Base-by-base conservation (phyloP, 1,140 invertebrate genomes). In the Chymomyza costata region DNA sequence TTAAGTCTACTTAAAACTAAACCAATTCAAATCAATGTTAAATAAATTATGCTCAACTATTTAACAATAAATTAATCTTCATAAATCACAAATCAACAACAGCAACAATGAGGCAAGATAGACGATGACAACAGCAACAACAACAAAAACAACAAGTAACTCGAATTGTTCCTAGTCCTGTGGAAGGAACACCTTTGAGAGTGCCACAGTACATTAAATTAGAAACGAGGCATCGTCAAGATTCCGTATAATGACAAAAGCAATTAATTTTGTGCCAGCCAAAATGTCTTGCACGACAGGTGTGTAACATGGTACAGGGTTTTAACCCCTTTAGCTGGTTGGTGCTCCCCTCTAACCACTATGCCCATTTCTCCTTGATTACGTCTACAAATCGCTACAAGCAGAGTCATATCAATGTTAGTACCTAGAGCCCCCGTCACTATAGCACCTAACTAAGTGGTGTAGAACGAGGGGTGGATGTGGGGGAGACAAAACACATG, bases 211-310 rank as follows among this genome's bases (percentile, higher is more conserved):
- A 80, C 71, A 78, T 78, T 78, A 80, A 80, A 81, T 80, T 80
- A 82, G 70, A 82, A 82, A 58, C 66, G 73, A 64, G 44, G 46
- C 78, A 69, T 73, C 73, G 74, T 80, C 82, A 83, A 78, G 81
- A 83, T 83, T 83, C 67, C 65, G 71, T 82, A 66, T 83, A 83
- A 83, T 83, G 81, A 82, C 81, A 83, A 83, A 83, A 83, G 81
- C 81, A 83, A 83, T 83, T 83, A 83, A 83, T 83, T 83, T 78
- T 73, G 49, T 71, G 71, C 71, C 73, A 56, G 44, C 54, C 66
- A 76, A n/a, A 60, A 58, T 69, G 65, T 61, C 70, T 58, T 54
- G 38, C 32, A 52, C 34, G 54, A 56, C 70, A 78, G 76, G 73
- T 65, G 70, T 55, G 35, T 28, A 25, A 40, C 21, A 30, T 28